These are phyloP conservation scores for Galaxias olidus DNA, from an alignment of 2,797 vertebrate genomes.

Conservation along the genomic window DNA sequence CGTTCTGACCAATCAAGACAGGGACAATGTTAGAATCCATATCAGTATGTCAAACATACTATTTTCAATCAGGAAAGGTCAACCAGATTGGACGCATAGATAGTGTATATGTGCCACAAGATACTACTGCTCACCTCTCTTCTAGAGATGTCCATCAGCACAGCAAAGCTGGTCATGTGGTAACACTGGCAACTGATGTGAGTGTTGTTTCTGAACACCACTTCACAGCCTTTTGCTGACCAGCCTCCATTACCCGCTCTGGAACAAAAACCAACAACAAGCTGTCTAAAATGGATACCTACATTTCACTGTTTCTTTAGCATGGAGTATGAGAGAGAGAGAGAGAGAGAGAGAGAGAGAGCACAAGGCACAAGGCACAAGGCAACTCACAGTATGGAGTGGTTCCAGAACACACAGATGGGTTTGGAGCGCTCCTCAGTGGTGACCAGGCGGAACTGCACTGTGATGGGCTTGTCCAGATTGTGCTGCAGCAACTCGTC, in stretches of 20 bases:
- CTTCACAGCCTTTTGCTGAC: constrained; percentile 93
- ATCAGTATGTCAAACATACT: neutral
- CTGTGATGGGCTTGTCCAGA: constrained; percentile 87
- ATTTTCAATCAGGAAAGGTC: neutral
- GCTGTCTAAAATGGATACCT: too few relatives aligned
- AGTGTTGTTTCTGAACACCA: constrained; percentile 88
- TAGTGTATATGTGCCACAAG: too few relatives aligned
- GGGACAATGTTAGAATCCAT: too few relatives aligned
- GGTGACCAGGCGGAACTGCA: constrained; percentile 91
- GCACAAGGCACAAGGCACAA: neutral
- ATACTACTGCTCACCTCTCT: constrained; percentile 79
- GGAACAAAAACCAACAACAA: constrained; percentile 11
- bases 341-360: neutral
- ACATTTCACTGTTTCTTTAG: neutral
- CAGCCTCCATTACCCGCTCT: constrained; percentile 83
- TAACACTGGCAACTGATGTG: constrained; percentile 96
- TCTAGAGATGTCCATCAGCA: constrained; percentile 94
- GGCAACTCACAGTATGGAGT: constrained; percentile 85
- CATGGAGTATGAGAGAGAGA: constrained; percentile 1
- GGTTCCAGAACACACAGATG: constrained; percentile 98
- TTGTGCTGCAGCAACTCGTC: constrained; percentile 75
- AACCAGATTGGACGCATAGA: constrained; percentile 1
- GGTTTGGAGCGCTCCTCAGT: constrained; percentile 94
- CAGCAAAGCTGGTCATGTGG: constrained; percentile 94
- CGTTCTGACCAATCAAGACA: constrained; percentile 75